Percentiles rank a stretch among this genome's conserved stretches.
Conservation (phyloP, 2,888 invertebrate species). For the Epirrita christyi region DNA sequence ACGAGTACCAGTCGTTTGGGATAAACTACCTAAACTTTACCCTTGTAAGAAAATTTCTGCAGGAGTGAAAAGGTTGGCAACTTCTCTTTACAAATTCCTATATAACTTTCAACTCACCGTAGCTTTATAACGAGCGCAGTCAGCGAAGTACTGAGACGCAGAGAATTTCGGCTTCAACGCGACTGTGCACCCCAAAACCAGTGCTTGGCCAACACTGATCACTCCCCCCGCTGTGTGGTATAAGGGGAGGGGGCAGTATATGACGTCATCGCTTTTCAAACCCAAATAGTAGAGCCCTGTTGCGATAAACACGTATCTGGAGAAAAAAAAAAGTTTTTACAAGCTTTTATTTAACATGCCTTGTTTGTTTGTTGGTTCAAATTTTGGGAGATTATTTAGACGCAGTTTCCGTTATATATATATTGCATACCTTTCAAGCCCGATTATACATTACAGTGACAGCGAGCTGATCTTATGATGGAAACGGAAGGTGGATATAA, state of each 20-base stretch:
- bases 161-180: slow-evolving; percentile 96
- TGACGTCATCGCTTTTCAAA: slow-evolving; percentile 88
- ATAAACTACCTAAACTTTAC: not conserved
- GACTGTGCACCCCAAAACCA: slow-evolving; percentile 92
- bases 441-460: no score
- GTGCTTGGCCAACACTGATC: slow-evolving; percentile 92
- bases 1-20: no score
- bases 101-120: slow-evolving; percentile 89
- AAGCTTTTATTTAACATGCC: no score
- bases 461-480: no score
- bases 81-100: no score
- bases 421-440: no score
- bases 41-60: no score
- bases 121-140: slow-evolving; percentile 96
- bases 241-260: slow-evolving; percentile 96
- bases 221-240: slow-evolving; percentile 98
- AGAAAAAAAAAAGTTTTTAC: slow-evolving; percentile 8
- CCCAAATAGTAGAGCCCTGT: slow-evolving; percentile 88
- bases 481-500: no score
- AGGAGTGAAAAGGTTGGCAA: no score
- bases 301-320: slow-evolving; percentile 91
- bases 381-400: no score
- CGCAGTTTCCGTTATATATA: no score
- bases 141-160: slow-evolving; percentile 96
- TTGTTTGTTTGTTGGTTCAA: no score